Conservation (phyloP, 2,113 vertebrate species). For the Pangasianodon gigas region DNA sequence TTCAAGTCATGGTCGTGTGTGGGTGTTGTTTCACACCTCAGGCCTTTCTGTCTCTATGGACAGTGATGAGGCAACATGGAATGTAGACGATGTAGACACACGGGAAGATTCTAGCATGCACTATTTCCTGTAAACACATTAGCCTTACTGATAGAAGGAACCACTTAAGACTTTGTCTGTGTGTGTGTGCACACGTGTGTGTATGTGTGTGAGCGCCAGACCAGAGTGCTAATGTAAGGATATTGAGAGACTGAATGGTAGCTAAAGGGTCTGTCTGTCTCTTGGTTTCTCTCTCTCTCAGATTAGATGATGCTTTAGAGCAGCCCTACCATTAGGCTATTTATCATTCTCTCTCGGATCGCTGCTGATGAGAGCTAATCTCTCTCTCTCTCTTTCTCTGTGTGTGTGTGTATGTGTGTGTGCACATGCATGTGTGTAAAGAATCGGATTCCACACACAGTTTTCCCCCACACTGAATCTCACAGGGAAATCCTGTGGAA, state of each 20-base stretch:
- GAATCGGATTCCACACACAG: background rate
- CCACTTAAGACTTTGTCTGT: background rate
- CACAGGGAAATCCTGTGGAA: background rate
- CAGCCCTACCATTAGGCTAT: background rate
- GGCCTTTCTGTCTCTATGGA: slow-evolving; percentile 1
- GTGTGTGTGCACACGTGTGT: background rate
- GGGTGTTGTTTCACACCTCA: background rate
- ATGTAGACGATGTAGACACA: background rate
- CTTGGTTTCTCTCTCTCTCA: background rate
- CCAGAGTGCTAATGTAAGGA: slow-evolving; percentile 1
- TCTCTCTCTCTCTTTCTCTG: background rate
- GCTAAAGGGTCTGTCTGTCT: background rate
- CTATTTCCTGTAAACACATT: slow-evolving; percentile 30
- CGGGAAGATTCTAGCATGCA: background rate
- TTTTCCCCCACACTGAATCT: background rate
- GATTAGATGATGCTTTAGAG: slow-evolving; percentile 32
- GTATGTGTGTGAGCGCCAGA: background rate
- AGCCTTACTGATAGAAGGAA: background rate
- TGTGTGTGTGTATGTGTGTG: background rate
- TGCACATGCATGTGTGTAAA: background rate
- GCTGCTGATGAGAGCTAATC: background rate
- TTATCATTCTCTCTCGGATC: slow-evolving; percentile 24
- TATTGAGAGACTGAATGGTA: slow-evolving; percentile 9
- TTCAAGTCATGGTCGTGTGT: background rate
- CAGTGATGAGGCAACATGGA: background rate